Conservation (phyloP, 2,113 vertebrate species). For the Aspidoscelis tigris region DNA sequence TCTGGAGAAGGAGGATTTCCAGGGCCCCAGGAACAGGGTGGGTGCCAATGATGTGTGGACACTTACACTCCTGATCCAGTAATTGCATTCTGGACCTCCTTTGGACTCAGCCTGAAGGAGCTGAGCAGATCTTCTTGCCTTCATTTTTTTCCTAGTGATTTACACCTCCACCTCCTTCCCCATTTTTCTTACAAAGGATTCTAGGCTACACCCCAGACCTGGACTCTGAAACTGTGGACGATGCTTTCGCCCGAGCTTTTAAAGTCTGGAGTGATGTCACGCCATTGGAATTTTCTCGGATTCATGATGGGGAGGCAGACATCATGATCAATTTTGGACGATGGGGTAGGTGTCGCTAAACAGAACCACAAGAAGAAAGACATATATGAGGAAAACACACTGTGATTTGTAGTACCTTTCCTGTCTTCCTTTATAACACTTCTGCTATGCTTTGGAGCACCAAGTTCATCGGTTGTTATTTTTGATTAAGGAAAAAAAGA, state of each 20-base stretch:
- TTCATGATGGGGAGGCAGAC: constrained; percentile 95
- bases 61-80: no score
- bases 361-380: neutral
- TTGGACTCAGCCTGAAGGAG: no score
- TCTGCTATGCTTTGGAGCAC: no score
- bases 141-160: neutral
- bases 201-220: constrained; percentile 91
- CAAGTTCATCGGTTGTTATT: no score
- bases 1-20: no score
- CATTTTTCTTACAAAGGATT: constrained; percentile 80
- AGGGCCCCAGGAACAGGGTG: no score
- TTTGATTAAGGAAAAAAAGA: no score
- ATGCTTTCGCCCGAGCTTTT: constrained; percentile 95
- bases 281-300: constrained; percentile 86
- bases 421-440: neutral
- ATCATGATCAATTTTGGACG: constrained; percentile 99
- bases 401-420: no score
- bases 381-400: neutral
- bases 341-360: constrained; percentile 83
- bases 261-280: constrained; percentile 97
- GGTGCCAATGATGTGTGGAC: no score
- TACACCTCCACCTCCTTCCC: no score
- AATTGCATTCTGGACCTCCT: no score
- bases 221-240: constrained; percentile 92
- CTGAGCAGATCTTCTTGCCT: neutral